Evolutionary conservation across 1,140 invertebrate species (phyloP).

Genomic region (Brachionus rotundiformis): DNA sequence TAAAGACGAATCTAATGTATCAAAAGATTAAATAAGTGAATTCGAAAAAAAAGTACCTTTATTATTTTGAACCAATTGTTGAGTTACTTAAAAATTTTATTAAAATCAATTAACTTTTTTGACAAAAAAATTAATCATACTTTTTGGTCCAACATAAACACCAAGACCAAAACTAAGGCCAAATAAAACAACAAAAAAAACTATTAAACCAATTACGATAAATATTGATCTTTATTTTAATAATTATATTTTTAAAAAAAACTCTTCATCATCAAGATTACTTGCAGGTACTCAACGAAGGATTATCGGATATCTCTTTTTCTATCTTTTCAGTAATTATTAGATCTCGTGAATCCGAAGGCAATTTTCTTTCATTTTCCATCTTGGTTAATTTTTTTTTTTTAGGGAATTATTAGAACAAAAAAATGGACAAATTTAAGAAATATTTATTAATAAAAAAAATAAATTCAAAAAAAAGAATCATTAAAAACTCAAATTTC

Average conservation of each 20-base stretch:
- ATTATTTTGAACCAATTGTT: neutral
- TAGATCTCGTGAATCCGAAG: neutral
- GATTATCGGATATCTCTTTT: neutral
- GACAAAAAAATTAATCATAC: neutral
- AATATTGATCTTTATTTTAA: neutral
- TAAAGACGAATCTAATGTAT: neutral
- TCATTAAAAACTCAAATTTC: conserved; percentile 10
- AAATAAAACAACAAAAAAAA: conserved; percentile 14
- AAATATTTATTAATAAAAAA: neutral
- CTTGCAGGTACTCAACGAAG: neutral
- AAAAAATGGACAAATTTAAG: neutral
- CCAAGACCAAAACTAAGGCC: conserved; percentile 1
- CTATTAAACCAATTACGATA: neutral
- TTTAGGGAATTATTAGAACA: neutral
- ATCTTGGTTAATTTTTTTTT: neutral
- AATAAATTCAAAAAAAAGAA: neutral
- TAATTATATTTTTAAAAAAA: neutral
- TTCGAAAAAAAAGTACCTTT: neutral
- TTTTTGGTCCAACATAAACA: conserved; percentile 30
- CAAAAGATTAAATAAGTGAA: neutral
- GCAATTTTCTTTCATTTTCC: neutral
- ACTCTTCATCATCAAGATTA: too few species aligned
- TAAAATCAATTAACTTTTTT: neutral
- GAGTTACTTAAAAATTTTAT: neutral
- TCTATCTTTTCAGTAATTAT: neutral